phyloP scores from a whole-genome alignment of 2,797 vertebrate species.

The Lacerta bilineata region DNA sequence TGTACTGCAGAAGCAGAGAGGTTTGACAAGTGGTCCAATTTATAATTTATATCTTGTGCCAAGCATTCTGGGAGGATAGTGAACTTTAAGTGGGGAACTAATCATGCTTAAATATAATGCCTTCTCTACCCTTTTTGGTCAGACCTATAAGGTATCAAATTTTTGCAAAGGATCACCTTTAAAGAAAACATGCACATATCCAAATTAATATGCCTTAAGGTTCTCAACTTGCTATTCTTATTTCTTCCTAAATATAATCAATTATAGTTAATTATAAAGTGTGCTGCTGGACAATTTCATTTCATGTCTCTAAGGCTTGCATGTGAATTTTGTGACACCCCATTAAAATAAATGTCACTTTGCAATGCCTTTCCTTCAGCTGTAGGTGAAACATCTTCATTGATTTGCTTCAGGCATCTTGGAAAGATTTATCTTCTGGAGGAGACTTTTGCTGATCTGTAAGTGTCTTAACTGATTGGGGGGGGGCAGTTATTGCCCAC shows the following conservation, averaged over 20 bases:
- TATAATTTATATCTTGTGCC: neutral
- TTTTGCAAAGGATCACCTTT: neutral
- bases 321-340: neutral
- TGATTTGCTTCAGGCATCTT: too few relatives aligned
- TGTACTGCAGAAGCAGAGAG: neutral
- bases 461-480: neutral
- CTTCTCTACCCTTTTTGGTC: neutral
- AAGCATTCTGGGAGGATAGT: neutral
- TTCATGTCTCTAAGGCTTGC: neutral
- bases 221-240: constrained; percentile 25
- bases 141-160: neutral
- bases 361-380: too few relatives aligned
- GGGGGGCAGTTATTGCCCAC: too few relatives aligned
- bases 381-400: too few relatives aligned
- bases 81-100: neutral
- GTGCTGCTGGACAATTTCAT: neutral
- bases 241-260: constrained; percentile 51
- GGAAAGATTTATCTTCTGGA: too few relatives aligned
- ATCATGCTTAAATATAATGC: neutral
- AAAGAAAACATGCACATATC: neutral
- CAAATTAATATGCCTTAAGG: constrained; percentile 25
- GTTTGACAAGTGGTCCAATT: neutral
- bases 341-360: neutral
- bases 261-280: constrained; percentile 20
- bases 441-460: too few relatives aligned